These are phyloP conservation scores for Agonopterix alstromeriana DNA, from an alignment of 2,888 invertebrate genomes.

Conservation along the genomic window DNA sequence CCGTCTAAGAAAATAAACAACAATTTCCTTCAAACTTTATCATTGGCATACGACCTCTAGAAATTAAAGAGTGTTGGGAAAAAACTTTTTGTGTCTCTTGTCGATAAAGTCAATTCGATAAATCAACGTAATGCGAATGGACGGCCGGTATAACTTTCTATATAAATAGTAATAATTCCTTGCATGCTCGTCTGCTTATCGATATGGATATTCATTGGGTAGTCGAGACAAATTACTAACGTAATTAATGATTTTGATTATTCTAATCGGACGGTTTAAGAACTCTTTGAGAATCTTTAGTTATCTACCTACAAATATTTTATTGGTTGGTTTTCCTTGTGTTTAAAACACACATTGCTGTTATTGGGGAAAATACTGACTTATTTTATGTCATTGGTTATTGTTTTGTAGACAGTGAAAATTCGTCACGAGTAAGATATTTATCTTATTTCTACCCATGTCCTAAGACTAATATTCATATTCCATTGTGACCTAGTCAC, in stretches of 20 bases:
- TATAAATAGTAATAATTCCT: slow-evolving; percentile 46
- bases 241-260: slow-evolving; percentile 36
- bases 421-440: too few species aligned
- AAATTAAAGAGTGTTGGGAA: slow-evolving; percentile 21
- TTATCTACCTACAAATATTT: too few species aligned
- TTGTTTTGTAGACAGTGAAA: too few species aligned
- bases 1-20: slow-evolving; percentile 26
- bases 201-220: slow-evolving; percentile 26
- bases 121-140: slow-evolving; percentile 46
- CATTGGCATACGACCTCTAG: slow-evolving; percentile 26
- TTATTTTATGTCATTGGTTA: too few species aligned
- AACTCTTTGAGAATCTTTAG: too few species aligned
- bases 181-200: slow-evolving; percentile 34
- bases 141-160: slow-evolving; percentile 35
- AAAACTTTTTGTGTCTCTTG: slow-evolving; percentile 34
- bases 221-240: slow-evolving; percentile 13
- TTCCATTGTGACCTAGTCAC: too few species aligned
- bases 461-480: too few species aligned
- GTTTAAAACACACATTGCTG: too few species aligned
- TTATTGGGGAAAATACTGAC: too few species aligned
- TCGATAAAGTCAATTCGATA: slow-evolving; percentile 63
- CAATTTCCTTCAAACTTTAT: slow-evolving; percentile 21
- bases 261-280: slow-evolving; percentile 19
- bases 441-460: too few species aligned
- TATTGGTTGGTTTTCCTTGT: too few species aligned